phyloP scores from a whole-genome alignment of 2,113 vertebrate genomes.

The Seriola rivoliana region DNA sequence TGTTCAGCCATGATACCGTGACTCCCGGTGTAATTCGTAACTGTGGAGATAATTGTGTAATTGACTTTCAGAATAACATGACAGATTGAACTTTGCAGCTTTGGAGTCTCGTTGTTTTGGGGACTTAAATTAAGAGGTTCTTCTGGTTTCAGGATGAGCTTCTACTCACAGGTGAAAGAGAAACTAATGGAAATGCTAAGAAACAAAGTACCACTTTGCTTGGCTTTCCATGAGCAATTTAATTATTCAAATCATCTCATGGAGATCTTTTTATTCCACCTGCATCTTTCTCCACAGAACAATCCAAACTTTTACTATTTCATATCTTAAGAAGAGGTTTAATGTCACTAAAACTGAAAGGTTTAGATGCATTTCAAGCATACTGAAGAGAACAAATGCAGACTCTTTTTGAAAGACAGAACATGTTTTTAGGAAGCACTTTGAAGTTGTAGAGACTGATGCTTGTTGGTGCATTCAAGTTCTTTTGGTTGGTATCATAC shows the following conservation, averaged over 20 bases:
- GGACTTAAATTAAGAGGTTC: slow-evolving; percentile 6
- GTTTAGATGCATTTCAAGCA: too few relatives aligned
- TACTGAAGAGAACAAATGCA: too few relatives aligned
- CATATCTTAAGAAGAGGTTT: too few relatives aligned
- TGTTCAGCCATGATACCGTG: background rate
- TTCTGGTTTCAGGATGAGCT: background rate
- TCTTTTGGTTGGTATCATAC: too few relatives aligned
- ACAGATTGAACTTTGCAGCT: background rate
- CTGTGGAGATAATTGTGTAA: background rate
- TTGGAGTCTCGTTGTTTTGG: background rate
- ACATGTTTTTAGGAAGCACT: too few relatives aligned
- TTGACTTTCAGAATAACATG: background rate
- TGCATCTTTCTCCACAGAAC: background rate
- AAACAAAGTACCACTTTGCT: background rate
- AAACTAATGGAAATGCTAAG: background rate
- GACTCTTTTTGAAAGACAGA: too few relatives aligned
- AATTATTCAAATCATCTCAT: background rate
- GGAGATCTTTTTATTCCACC: too few relatives aligned
- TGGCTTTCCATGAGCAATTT: background rate
- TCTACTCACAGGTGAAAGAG: background rate
- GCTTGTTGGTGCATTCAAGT: too few relatives aligned
- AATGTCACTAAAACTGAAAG: too few relatives aligned
- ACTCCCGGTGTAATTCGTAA: background rate
- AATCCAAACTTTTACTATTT: too few relatives aligned
- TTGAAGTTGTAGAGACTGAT: too few relatives aligned